Conservation (phyloP, 1,140 invertebrate genomes). For the Drosophila subobscura region DNA sequence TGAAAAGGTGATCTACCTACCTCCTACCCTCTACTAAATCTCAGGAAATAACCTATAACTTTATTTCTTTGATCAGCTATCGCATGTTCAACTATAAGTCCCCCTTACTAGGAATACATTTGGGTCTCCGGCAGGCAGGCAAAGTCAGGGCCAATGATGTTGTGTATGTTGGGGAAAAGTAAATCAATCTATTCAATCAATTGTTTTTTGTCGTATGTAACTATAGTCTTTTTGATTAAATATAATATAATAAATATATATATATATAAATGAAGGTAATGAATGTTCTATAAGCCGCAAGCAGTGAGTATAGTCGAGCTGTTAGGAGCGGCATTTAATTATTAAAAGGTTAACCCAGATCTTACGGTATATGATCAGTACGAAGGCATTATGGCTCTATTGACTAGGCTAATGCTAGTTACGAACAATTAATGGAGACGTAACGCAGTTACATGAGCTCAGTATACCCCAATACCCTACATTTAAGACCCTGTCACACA, state of each 20-base stretch:
- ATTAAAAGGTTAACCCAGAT: too few relatives aligned
- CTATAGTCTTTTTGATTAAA: slow-evolving; percentile 59
- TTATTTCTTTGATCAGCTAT: slow-evolving; percentile 46
- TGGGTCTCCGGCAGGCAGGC: slow-evolving; percentile 66
- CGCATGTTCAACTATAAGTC: slow-evolving; percentile 59
- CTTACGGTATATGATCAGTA: too few relatives aligned
- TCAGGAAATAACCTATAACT: neutral
- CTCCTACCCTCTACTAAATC: neutral
- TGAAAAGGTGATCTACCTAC: slow-evolving; percentile 67
- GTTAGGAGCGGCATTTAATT: too few relatives aligned
- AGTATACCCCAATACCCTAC: too few relatives aligned
- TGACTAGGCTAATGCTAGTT: too few relatives aligned
- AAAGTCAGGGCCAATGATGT: slow-evolving; percentile 69
- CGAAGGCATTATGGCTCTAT: too few relatives aligned
- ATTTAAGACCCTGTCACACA: too few relatives aligned
- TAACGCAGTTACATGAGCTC: too few relatives aligned
- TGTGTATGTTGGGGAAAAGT: slow-evolving; percentile 70
- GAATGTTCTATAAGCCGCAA: too few relatives aligned
- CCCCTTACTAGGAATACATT: slow-evolving; percentile 75
- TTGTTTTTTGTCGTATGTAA: slow-evolving; percentile 46
- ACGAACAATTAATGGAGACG: too few relatives aligned
- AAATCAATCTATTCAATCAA: slow-evolving; percentile 4
- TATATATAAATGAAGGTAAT: too few relatives aligned
- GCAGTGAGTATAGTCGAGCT: too few relatives aligned
- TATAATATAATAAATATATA: slow-evolving; percentile 44